These are phyloP conservation scores for Brachypterus glaber DNA, from an alignment of 2,888 invertebrate genomes.

Conservation along the genomic window DNA sequence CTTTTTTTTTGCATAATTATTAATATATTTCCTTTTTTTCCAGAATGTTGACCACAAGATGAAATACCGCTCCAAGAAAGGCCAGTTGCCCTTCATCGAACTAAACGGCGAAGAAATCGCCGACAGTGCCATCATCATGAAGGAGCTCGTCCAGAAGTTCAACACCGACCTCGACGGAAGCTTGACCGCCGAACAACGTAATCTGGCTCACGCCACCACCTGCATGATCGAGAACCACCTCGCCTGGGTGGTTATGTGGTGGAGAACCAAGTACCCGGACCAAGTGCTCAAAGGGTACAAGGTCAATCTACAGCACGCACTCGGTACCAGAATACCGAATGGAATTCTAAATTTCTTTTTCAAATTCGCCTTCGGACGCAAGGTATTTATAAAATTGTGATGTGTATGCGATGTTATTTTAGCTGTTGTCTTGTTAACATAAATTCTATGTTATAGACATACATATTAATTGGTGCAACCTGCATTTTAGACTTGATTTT, in stretches of 20 bases:
- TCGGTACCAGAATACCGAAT: constrained; percentile 81
- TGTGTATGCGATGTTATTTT: too few relatives aligned
- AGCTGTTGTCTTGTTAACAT: too few relatives aligned
- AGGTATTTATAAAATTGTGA: too few relatives aligned
- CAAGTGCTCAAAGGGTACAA: constrained; percentile 84
- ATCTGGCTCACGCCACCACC: constrained; percentile 82
- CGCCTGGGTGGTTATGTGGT: constrained; percentile 83
- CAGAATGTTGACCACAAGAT: constrained; percentile 94
- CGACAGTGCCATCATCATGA: constrained; percentile 84
- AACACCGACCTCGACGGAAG: constrained; percentile 75
- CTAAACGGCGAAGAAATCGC: constrained; percentile 90
- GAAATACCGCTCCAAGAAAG: constrained; percentile 89
- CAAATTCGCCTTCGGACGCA: constrained; percentile 76
- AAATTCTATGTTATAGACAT: too few relatives aligned
- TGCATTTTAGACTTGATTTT: too few relatives aligned
- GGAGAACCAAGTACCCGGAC: constrained; percentile 89
- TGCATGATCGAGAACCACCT: constrained; percentile 93
- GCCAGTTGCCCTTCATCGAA: constrained; percentile 89
- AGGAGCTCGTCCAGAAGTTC: constrained; percentile 74
- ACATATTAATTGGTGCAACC: too few relatives aligned
- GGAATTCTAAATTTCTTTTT: constrained; percentile 82
- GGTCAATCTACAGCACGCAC: constrained; percentile 79
- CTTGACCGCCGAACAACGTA: constrained; percentile 75
- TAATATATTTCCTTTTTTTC: constrained; percentile 36
- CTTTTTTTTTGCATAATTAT: too few relatives aligned